Evolutionary conservation across 2,113 vertebrate species (phyloP).

Genomic region (Xiphorhynchus elegans): DNA sequence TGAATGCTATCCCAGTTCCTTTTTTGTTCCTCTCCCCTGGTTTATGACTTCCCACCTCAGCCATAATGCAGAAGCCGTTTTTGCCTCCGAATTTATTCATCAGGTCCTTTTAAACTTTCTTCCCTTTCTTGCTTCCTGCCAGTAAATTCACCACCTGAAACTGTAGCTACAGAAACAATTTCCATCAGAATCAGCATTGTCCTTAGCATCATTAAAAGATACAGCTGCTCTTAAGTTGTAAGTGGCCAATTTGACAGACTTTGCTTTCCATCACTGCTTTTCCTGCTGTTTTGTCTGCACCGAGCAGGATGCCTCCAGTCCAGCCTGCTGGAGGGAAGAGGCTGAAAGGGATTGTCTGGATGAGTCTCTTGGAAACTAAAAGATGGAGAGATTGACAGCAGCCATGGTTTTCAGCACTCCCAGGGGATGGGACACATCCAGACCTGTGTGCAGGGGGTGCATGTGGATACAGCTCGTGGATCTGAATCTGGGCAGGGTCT

Average conservation of each 20-base stretch:
- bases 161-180: constrained; percentile 35
- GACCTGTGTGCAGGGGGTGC: rapidly evolving
- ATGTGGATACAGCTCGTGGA: rapidly evolving
- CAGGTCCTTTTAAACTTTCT: constrained; percentile 31
- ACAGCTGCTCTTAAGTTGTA: constrained; percentile 8
- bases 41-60: constrained; percentile 45
- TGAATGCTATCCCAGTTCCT: constrained; percentile 23
- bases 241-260: constrained; percentile 50
- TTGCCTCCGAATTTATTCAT: constrained; percentile 23
- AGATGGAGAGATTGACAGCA: neutral
- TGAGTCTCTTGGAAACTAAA: neutral
- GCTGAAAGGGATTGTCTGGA: neutral
- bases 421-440: neutral
- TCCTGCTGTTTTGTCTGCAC: constrained; percentile 5
- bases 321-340: neutral
- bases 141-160: constrained; percentile 37
- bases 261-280: neutral
- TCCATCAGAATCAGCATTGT: constrained; percentile 46
- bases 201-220: constrained; percentile 59
- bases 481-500: neutral
- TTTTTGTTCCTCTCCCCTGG: constrained; percentile 23
- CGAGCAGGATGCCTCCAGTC: neutral
- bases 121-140: neutral
- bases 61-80: neutral
- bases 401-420: neutral